Conservation (phyloP, 1,140 invertebrate species). For the Drosophila biarmipes region DNA sequence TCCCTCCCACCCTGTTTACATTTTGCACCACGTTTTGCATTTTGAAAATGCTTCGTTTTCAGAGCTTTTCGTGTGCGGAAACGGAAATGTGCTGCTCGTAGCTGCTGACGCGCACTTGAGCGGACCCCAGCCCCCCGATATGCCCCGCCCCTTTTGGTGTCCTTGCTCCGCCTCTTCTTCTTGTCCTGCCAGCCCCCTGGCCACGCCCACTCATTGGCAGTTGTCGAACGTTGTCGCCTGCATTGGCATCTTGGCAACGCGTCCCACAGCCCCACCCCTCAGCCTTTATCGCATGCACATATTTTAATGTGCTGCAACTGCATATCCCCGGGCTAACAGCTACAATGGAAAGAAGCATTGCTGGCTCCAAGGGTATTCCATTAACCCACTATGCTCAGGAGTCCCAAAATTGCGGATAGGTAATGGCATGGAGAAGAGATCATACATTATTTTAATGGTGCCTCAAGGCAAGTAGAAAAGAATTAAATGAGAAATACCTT, state of each 20-base stretch:
- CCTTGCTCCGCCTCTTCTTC: background rate
- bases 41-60: constrained; percentile 76
- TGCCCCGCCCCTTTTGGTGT: background rate
- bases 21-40: constrained; percentile 79
- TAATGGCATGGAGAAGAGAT: background rate
- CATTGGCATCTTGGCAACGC: constrained; percentile 44
- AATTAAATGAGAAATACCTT: background rate
- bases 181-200: background rate
- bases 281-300: constrained; percentile 47
- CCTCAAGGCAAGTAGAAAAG: background rate
- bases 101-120: constrained; percentile 68
- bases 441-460: background rate
- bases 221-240: constrained; percentile 69
- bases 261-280: background rate
- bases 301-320: constrained; percentile 76
- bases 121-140: constrained; percentile 20
- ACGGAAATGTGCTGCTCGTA: constrained; percentile 76
- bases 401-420: background rate
- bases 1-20: constrained; percentile 58
- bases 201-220: constrained; percentile 60
- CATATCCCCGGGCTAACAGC: constrained; percentile 41
- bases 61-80: constrained; percentile 79
- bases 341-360: constrained; percentile 41
- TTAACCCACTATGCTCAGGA: constrained; percentile 9
- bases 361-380: constrained; percentile 1